A percentile compares a stretch with the other conserved stretches of the same genome.
Evolutionary conservation across 2,888 invertebrate species (phyloP).

Genomic region (Phlogophora meticulosa): DNA sequence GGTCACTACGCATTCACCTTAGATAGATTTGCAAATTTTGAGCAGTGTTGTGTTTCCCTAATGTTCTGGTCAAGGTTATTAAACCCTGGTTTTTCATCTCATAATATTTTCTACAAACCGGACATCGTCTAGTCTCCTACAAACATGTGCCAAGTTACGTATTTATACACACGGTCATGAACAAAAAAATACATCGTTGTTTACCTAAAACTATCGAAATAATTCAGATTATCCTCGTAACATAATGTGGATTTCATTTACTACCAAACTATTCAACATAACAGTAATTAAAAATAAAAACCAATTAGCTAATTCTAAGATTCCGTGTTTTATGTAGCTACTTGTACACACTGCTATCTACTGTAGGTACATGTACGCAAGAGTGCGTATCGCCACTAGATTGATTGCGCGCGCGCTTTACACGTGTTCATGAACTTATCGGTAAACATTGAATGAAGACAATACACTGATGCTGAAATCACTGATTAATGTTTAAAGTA

Average conservation of each 20-base stretch:
- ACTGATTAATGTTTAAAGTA: too few relatives aligned
- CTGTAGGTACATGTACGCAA: neutral
- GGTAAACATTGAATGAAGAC: conserved; percentile 22
- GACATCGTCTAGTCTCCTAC: neutral
- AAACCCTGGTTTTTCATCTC: neutral
- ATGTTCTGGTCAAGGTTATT: conserved; percentile 2
- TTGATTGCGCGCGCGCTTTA: conserved; percentile 10
- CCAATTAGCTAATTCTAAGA: too few relatives aligned
- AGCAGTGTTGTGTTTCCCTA: neutral
- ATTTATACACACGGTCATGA: neutral
- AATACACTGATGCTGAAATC: conserved; percentile 8
- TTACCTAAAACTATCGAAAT: too few relatives aligned
- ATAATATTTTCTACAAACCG: neutral
- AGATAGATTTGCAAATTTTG: neutral
- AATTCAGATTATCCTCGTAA: too few relatives aligned
- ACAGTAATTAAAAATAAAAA: too few relatives aligned
- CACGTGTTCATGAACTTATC: conserved; percentile 24
- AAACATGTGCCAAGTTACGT: conserved; percentile 27
- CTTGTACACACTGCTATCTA: neutral
- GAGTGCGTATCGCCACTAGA: neutral
- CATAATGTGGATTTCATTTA: too few relatives aligned
- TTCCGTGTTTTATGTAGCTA: neutral
- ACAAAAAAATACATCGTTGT: too few relatives aligned
- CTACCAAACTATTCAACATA: too few relatives aligned
- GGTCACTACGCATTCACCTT: too few relatives aligned